Base-by-base conservation (phyloP, 2,113 vertebrate genomes). In the Thamnaconus septentrionalis region DNA sequence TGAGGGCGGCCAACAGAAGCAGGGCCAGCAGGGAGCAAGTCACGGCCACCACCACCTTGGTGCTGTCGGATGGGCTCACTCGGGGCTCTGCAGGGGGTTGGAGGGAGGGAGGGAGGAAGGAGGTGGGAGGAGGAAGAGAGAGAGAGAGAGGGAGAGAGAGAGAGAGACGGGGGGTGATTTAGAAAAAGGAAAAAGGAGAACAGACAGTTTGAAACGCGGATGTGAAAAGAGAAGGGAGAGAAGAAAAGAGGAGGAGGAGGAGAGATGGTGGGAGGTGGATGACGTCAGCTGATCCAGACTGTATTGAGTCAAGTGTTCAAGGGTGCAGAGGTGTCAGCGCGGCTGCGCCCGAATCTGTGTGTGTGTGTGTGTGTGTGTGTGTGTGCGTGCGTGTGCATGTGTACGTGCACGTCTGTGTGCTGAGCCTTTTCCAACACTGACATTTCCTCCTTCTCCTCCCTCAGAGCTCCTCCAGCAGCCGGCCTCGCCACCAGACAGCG, bases 21-120 rank as follows among this genome's bases (percentile, higher is more conserved):
- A 96, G 74, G 75, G 92, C 93, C 83, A 96, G 91, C 56, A 93
- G 85, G 72, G 91, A 93, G 79, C 92, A 94, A 79, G 95, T 93
- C 77, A 94, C 90, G 54, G 92, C 93, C 76, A 92, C 94, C 3
- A 92, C 94, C 78, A 95, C 87, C 63, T 93, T 90, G 61, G 94
- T 94, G 0, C 78, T 80, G 42, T 92, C 90, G 85, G 91, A 88
- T 18, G 85, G 67, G 81, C 78, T 88, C 76, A 83, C 87, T 80
- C 77, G 70, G 90, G 91, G 90, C 85, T 94, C 91, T 95, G 92
- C 83, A 90, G 85, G 88, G 83, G 85, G 87, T 69, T 68, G 60
- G 59, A 77, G 78, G 71, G 79, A 70, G 11, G 39, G 76, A 12
- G 69, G 64, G 45, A 64, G 69, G 69, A 75, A 66, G 41, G 7